Percentiles rank a stretch among this genome's conserved stretches.
phyloP scores from a whole-genome alignment of 2,888 invertebrate species.

The Deilephila elpenor region DNA sequence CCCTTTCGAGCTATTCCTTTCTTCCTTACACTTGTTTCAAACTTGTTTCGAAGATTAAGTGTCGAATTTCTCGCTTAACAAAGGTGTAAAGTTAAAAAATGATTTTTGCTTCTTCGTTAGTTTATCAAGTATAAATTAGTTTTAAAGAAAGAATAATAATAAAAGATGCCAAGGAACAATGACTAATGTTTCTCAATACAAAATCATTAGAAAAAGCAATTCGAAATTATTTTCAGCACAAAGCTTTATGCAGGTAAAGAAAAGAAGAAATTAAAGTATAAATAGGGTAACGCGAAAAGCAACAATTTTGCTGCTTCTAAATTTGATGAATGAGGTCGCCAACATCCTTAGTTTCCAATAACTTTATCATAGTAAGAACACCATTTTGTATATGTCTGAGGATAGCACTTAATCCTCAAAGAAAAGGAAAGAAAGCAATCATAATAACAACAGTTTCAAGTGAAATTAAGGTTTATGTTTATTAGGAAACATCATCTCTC shows the following conservation, averaged over 20 bases:
- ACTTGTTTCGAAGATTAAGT: conserved; percentile 26
- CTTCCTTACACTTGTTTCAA: conserved; percentile 19
- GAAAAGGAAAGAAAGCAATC: background rate
- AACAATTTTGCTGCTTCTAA: too few relatives aligned
- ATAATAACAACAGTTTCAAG: conserved; percentile 1
- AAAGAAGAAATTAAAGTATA: too few relatives aligned
- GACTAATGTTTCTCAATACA: too few relatives aligned
- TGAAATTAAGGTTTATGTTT: conserved; percentile 26
- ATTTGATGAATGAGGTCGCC: too few relatives aligned
- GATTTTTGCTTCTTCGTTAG: background rate
- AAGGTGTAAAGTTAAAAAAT: background rate
- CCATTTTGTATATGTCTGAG: background rate
- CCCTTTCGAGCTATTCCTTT: conserved; percentile 21
- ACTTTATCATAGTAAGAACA: too few relatives aligned
- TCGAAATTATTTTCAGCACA: too few relatives aligned
- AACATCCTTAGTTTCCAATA: too few relatives aligned
- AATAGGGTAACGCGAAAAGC: too few relatives aligned
- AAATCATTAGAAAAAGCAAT: too few relatives aligned
- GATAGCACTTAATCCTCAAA: background rate
- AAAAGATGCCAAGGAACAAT: too few relatives aligned
- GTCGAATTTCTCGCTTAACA: background rate
- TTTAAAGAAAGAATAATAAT: too few relatives aligned
- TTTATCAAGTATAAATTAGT: background rate
- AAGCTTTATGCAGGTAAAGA: too few relatives aligned
- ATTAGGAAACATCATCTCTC: conserved; percentile 56